Percentiles rank a stretch among this genome's conserved stretches.
phyloP scores from a whole-genome alignment of 2,888 invertebrate species.

The Scaptomyza tumidula region DNA sequence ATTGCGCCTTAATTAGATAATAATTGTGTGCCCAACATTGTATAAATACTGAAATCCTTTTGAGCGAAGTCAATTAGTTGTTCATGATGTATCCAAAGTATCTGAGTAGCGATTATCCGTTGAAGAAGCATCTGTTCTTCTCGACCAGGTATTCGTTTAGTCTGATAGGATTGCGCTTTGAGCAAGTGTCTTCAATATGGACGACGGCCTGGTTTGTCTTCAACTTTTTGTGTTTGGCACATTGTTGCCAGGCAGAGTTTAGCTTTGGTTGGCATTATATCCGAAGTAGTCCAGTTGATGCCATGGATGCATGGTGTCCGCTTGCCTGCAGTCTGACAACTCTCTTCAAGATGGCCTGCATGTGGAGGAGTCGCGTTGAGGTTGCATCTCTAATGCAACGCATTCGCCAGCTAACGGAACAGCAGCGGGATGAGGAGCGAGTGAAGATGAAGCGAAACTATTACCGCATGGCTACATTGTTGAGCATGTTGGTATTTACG shows the following conservation, averaged over 20 bases:
- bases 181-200: constrained; percentile 14
- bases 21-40: constrained; percentile 10
- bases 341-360: constrained; percentile 62
- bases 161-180: constrained; percentile 56
- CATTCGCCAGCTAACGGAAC: constrained; percentile 53
- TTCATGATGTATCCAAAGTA: constrained; percentile 61
- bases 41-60: constrained; percentile 36
- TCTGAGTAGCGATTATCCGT: constrained; percentile 50
- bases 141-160: constrained; percentile 58
- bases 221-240: constrained; percentile 63
- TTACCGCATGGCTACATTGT: constrained; percentile 47
- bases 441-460: constrained; percentile 36
- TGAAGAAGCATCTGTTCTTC: constrained; percentile 64
- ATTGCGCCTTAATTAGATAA: background rate
- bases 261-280: constrained; percentile 61
- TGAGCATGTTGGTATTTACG: constrained; percentile 61
- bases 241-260: constrained; percentile 71
- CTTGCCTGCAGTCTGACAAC: constrained; percentile 68
- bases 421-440: constrained; percentile 14
- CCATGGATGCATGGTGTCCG: constrained; percentile 73
- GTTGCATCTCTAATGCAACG: constrained; percentile 49
- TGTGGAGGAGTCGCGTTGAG: constrained; percentile 61
- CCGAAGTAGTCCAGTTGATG: constrained; percentile 52
- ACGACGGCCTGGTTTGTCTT: constrained; percentile 52
- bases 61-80: background rate